Base-by-base conservation (phyloP, 2,888 invertebrate genomes). In the Epicampocera succincta region DNA sequence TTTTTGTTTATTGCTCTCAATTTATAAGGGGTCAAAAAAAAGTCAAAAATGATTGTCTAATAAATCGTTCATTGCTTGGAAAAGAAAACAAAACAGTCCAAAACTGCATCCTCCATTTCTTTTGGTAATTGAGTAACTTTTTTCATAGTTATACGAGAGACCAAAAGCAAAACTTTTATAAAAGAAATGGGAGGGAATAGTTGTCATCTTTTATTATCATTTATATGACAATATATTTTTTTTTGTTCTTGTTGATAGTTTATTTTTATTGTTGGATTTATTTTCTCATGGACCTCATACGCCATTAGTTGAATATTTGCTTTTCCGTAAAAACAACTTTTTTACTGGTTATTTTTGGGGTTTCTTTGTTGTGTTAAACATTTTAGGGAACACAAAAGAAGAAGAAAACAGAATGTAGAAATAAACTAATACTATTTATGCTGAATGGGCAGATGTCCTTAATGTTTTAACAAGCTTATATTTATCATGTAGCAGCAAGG, bases 401-500 rank as follows among this genome's bases (percentile, higher is more conserved):
- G 46, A 15, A 46, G 33, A 40, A 58, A 40, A 11, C 6, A 19
- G 52, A 48, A 38, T 58, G 21, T 19, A 76, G 21, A 12, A 54
- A 58, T 9, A 71, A 72, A 72, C 19, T 15, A 52, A 60, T 78
- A 71, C 74, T 82, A 78, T 78, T 82, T 78, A 82, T 78, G 82
- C 78, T 75, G 71, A 82, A 82, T 71, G 78, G 78, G 74, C 82
- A 82, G 74, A 82, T 82, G 78, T 78, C 82, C 74, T 78, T 78
- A 78, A 75, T 78, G 54, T 75, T 66, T 66, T 75, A 78, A 82
- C 78, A 78, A 82, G 65, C 66, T 78, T 68, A 71, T 65, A 78
- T 78, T 82, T 75, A 74, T 78, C 71, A 66, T 71, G 29, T 38
- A 15, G 9, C 38, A 46, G n/a, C 33, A 33, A 48, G 19, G 5